Conservation (phyloP, 2,797 vertebrate genomes). For the Liasis olivaceus region DNA sequence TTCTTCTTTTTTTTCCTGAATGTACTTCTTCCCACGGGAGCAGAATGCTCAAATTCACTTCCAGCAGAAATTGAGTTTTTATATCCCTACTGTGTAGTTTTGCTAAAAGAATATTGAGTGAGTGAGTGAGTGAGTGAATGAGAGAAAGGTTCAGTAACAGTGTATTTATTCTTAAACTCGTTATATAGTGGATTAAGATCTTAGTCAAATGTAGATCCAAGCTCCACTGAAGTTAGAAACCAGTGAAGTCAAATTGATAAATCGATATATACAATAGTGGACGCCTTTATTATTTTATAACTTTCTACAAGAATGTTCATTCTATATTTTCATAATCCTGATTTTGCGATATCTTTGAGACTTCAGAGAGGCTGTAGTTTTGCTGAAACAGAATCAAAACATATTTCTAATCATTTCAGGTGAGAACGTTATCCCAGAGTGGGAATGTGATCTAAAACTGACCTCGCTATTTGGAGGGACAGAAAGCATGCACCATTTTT, state of each 20-base stretch:
- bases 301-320: neutral
- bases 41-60: neutral
- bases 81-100: neutral
- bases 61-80: neutral
- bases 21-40: neutral
- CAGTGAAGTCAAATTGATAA: neutral
- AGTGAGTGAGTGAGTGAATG: neutral
- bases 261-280: neutral
- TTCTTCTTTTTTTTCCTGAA: neutral
- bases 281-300: neutral
- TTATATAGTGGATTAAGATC: neutral
- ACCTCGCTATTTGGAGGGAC: slow-evolving; percentile 41
- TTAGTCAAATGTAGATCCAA: neutral
- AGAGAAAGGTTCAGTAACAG: neutral
- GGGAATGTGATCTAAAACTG: slow-evolving; percentile 54
- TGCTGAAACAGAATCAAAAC: slow-evolving; percentile 23
- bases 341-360: slow-evolving; percentile 24
- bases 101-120: neutral
- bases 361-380: slow-evolving; percentile 33
- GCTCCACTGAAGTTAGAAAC: neutral
- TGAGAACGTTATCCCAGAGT: slow-evolving; percentile 28
- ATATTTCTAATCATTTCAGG: slow-evolving; percentile 35
- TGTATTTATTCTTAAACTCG: neutral
- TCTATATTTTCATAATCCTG: slow-evolving; percentile 21
- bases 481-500: neutral